phyloP scores from a whole-genome alignment of 2,888 invertebrate species.

The Melanchra persicariae region DNA sequence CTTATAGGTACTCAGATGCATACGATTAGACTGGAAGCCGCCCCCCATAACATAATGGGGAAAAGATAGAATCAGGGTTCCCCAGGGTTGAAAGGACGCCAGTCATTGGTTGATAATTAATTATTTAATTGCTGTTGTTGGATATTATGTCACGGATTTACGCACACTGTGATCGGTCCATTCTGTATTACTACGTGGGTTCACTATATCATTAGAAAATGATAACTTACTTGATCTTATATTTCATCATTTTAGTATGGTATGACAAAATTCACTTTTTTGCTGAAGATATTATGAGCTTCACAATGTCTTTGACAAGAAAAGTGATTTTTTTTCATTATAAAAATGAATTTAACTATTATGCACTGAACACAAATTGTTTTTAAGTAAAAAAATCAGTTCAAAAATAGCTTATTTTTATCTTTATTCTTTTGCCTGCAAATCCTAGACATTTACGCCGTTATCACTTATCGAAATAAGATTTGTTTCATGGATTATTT shows the following conservation, averaged over 20 bases:
- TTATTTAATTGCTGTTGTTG: too few relatives aligned
- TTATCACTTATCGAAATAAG: neutral
- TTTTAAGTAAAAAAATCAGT: neutral
- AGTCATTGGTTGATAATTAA: too few relatives aligned
- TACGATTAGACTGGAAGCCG: neutral
- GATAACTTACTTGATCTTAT: too few relatives aligned
- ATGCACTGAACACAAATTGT: slow-evolving; percentile 1
- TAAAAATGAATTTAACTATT: neutral
- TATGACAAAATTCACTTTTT: neutral
- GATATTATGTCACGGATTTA: too few relatives aligned
- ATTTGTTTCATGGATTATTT: slow-evolving; percentile 15
- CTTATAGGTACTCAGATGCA: too few relatives aligned
- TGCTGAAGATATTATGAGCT: too few relatives aligned
- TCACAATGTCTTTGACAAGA: neutral
- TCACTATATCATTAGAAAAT: neutral
- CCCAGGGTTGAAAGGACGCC: too few relatives aligned
- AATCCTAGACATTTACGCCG: slow-evolving; percentile 6
- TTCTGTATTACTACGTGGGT: neutral
- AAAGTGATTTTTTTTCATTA: neutral
- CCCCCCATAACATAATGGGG: neutral
- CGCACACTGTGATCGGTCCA: neutral
- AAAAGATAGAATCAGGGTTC: too few relatives aligned
- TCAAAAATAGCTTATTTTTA: neutral
- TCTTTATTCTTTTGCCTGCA: neutral
- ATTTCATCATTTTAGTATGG: too few relatives aligned